phyloP scores from a whole-genome alignment of 2,113 vertebrate species.

The Sminthopsis crassicaudata region DNA sequence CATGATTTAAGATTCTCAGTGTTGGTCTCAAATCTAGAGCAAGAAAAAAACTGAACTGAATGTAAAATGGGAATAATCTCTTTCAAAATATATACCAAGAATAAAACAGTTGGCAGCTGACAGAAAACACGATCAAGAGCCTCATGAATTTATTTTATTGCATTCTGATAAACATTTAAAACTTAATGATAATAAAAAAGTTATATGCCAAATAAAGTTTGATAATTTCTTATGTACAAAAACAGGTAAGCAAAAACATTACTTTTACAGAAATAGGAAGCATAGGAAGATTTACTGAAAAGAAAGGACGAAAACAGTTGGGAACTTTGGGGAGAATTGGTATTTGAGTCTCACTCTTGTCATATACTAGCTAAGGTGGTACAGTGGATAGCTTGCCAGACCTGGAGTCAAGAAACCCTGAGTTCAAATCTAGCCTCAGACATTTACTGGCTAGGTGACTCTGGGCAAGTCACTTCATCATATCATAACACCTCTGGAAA shows the following conservation, averaged over 20 bases:
- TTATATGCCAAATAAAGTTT: background rate
- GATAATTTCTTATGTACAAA: background rate
- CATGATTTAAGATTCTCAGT: background rate
- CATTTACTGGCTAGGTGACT: too few relatives aligned
- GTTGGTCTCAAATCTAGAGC: background rate
- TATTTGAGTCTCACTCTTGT: background rate
- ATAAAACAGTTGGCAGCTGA: background rate
- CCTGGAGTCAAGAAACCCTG: too few relatives aligned
- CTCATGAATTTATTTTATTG: background rate
- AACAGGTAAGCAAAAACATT: background rate
- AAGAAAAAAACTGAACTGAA: background rate
- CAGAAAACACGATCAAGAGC: background rate
- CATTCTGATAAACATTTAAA: background rate
- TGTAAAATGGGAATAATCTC: background rate
- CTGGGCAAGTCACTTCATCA: too few relatives aligned
- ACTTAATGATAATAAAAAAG: background rate
- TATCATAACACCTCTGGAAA: too few relatives aligned
- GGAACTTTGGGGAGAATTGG: background rate
- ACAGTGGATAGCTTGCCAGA: too few relatives aligned
- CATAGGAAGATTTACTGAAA: background rate
- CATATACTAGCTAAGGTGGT: too few relatives aligned
- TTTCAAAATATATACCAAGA: background rate
- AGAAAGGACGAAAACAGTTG: background rate
- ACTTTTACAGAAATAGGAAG: background rate
- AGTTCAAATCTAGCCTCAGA: too few relatives aligned